Conservation (phyloP, 1,140 invertebrate species). For the Aphelenchoides avenae region DNA sequence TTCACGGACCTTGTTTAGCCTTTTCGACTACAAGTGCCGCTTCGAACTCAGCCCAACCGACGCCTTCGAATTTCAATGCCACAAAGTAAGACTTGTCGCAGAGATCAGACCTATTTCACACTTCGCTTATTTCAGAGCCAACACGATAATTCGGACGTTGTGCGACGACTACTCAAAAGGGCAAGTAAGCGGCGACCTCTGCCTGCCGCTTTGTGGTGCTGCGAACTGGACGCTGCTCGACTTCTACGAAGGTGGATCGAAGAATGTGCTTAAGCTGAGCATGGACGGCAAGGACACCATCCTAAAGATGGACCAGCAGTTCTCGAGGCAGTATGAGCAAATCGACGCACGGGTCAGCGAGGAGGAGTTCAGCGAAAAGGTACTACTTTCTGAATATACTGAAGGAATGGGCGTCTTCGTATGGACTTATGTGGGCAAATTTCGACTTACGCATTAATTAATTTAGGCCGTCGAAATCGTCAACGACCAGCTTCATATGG, state of each 20-base stretch:
- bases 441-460: no score
- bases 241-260: conserved; percentile 47
- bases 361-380: conserved; percentile 49
- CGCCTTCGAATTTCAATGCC: conserved; percentile 15
- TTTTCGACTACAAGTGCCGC: background rate
- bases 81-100: no score
- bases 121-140: conserved; percentile 40
- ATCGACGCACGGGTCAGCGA: conserved; percentile 40
- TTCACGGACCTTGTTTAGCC: conserved; percentile 8
- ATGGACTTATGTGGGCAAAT: no score
- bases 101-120: conserved; percentile 17
- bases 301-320: conserved; percentile 37
- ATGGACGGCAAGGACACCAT: conserved; percentile 33
- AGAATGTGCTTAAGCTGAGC: conserved; percentile 44
- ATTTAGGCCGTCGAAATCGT: conserved; percentile 52
- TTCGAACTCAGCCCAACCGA: conserved; percentile 3
- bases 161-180: conserved; percentile 40
- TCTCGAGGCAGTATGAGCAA: conserved; percentile 31
- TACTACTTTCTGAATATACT: conserved; percentile 9
- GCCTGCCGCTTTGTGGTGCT: conserved; percentile 38
- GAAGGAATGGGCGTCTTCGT: conserved; percentile 6
- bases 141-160: conserved; percentile 32
- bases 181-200: conserved; percentile 44
- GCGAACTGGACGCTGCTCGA: conserved; percentile 49
- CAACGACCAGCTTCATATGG: conserved; percentile 52